Percentiles rank a stretch among this genome's conserved stretches.
Conservation (phyloP, 2,113 vertebrate genomes). For the Rhegmatorhina hoffmannsi region DNA sequence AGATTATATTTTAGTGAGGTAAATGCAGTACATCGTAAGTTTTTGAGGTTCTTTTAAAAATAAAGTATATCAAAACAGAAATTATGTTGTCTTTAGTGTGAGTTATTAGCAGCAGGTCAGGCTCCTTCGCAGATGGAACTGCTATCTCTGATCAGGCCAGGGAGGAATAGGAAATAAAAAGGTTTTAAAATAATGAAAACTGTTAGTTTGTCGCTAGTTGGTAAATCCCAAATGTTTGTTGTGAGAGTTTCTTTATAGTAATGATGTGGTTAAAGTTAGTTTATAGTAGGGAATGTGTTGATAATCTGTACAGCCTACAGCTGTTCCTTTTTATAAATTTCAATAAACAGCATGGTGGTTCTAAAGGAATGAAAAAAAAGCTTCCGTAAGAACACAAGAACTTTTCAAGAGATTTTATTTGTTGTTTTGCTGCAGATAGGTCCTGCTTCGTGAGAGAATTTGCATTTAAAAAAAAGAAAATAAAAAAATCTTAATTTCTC, state of each 20-base stretch:
- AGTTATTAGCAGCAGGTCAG: background rate
- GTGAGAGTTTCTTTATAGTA: background rate
- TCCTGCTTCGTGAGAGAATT: background rate
- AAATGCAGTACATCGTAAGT: background rate
- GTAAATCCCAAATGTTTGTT: background rate
- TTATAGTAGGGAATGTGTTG: background rate
- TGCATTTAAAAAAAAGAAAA: no score
- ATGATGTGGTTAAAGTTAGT: background rate
- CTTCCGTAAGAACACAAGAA: background rate
- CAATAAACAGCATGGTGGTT: background rate
- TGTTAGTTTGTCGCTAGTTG: background rate
- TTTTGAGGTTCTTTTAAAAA: background rate
- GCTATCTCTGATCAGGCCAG: background rate
- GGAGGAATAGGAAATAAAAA: background rate
- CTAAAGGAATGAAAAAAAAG: background rate
- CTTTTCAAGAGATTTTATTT: background rate
- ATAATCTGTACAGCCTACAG: background rate
- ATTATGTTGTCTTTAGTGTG: background rate
- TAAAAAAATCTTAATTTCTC: background rate
- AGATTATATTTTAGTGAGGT: background rate
- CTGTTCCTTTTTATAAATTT: background rate
- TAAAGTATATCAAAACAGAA: background rate
- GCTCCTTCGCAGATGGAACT: accelerated
- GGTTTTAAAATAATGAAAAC: background rate
- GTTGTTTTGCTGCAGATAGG: background rate